A percentile compares a stretch with the other conserved stretches of the same genome.
Conservation (phyloP, 2,113 vertebrate species). For the Nansenia antarctica region DNA sequence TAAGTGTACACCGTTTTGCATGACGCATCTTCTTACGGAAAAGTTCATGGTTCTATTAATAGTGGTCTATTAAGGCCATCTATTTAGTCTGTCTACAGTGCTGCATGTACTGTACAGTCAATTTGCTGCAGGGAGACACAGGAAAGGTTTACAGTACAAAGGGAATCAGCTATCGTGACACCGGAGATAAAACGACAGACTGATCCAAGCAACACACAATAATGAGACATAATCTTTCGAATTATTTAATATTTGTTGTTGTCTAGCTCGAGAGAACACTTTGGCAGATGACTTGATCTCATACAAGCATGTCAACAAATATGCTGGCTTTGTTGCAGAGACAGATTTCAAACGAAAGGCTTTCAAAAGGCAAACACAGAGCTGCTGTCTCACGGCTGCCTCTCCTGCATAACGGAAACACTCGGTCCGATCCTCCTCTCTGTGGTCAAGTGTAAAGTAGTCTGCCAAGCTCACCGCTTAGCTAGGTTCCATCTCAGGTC, state of each 20-base stretch:
- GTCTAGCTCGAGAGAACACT: slow-evolving; percentile 21
- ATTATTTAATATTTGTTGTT: slow-evolving; percentile 13
- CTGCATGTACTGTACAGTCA: too few species aligned
- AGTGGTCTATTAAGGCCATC: neutral
- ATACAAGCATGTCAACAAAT: slow-evolving; percentile 32
- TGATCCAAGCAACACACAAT: too few species aligned
- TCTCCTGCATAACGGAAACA: neutral
- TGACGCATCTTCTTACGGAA: too few species aligned
- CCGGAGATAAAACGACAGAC: too few species aligned
- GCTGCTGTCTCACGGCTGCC: slow-evolving; percentile 16
- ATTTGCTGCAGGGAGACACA: neutral
- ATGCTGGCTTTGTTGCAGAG: slow-evolving; percentile 20
- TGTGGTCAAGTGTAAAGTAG: too few species aligned
- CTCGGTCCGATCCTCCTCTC: slow-evolving; percentile 14
- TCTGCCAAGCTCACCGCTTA: too few species aligned
- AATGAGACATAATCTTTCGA: too few species aligned
- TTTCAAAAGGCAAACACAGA: slow-evolving; percentile 13
- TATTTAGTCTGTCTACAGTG: neutral
- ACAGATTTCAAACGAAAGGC: slow-evolving; percentile 14
- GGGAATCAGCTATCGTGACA: too few species aligned
- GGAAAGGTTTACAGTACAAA: neutral
- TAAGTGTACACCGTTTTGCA: too few species aligned
- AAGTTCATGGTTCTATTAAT: too few species aligned
- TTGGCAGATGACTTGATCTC: slow-evolving; percentile 13
- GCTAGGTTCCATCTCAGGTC: too few species aligned